phyloP scores from a whole-genome alignment of 2,888 invertebrate genomes.

The Digitonthophagus gazella region DNA sequence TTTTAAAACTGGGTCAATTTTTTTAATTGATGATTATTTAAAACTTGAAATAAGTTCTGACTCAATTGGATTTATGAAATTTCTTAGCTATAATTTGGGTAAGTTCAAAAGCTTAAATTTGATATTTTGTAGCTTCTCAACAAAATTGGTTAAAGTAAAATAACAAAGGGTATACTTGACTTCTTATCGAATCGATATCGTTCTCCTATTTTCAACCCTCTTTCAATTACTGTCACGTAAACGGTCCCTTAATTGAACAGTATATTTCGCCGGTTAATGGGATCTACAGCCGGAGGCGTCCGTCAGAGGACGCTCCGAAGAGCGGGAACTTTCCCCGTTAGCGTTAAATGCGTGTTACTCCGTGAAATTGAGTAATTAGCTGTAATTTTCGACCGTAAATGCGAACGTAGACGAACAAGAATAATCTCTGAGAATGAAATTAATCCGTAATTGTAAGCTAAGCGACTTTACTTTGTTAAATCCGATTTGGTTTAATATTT shows the following conservation, averaged over 20 bases:
- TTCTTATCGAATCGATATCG: background rate
- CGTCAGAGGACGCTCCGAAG: background rate
- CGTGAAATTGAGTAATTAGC: background rate
- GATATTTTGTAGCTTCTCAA: no score
- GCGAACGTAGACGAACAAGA: no score
- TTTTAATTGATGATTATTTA: background rate
- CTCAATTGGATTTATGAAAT: background rate
- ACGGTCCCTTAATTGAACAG: background rate
- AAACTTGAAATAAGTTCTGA: background rate
- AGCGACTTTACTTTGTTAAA: no score
- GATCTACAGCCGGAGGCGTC: background rate
- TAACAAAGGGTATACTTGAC: no score
- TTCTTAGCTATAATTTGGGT: slow-evolving; percentile 5
- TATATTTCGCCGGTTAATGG: background rate
- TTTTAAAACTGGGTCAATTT: no score
- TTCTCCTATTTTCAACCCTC: background rate
- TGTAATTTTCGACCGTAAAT: background rate
- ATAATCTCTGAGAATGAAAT: no score
- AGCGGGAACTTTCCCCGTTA: background rate
- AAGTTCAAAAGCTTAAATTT: background rate
- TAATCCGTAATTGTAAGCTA: no score
- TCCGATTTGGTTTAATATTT: no score
- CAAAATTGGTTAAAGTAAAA: no score
- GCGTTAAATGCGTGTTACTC: background rate
- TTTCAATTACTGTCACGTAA: background rate